Evolutionary conservation across 2,113 vertebrate species (phyloP), one percentile per base, ranked within the genome.

Genomic region (Recurvirostra avosetta): DNA sequence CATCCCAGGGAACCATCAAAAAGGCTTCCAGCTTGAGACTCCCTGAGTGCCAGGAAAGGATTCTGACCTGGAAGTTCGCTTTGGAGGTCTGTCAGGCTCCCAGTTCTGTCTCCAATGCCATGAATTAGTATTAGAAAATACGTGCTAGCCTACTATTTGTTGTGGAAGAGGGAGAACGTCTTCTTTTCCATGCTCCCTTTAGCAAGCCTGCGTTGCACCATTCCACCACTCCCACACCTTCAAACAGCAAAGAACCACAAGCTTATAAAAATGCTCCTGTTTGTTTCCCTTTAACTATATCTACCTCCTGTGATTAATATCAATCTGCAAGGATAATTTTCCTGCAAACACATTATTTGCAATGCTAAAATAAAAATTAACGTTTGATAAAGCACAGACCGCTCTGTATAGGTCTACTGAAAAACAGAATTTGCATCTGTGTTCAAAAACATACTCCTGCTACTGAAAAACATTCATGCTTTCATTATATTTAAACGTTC

Each of bases 61-160:
- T 71, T 93, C n/a, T 82, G 34, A 76, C 59, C 81, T 80, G 88
- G 73, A 92, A 90, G 30, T 84, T 80, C 59, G 26, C 13, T 92
- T 86, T 83, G 58, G 58, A 92, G 32, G 20, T 29, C 82, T 86
- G 23, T 81, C 55, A 90, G 55, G 11, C 25, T 91, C n/a, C 34
- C 61, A 75, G 40, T 53, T 49, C 36, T 53, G 11, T 23, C 61
- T 59, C 67, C 29, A 71, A 0, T 61, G 19, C 25, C 21, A 21
- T 56, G 56, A 89, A 87, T 43, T 56, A 63, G 21, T 34, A 52
- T 58, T n/a, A 55, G 9, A 26, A 75, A 74, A 45, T 47, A 47
- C 26, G 41, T 45, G 10, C 15, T 6, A 67, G 5, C 27, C 19
- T 74, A 22, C 16, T 52, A 17, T 72, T 89, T 40, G 4, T 32